Base-by-base conservation (phyloP, 2,113 vertebrate species). In the Festucalex cinctus region DNA sequence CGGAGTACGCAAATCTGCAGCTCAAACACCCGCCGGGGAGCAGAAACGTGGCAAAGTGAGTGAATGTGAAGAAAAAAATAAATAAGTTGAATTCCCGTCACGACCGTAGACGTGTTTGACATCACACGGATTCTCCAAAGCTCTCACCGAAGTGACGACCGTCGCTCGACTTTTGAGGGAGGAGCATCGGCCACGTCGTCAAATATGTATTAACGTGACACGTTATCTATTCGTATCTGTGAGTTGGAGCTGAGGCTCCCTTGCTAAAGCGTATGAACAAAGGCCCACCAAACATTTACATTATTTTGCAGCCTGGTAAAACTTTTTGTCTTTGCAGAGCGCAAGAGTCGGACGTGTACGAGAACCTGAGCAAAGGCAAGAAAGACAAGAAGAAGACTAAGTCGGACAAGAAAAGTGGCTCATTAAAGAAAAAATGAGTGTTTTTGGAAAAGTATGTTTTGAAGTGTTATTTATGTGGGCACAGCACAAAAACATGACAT, bases 1-100 rank as follows among this genome's bases (percentile, higher is more conserved):
- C 92, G 0, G 96, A 98, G 71, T 99, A 99, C 0, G 96, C 95
- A 63, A 99, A 99, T 69, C 92, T 99, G 68, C 91, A 93, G 2
- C 85, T 89, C 0, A 81, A 85, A 37, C 95, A 95, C 0, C 65
- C 69, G 66, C 93, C 92, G 76, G 91, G 86, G 13, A 86, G 84
- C 24, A 92, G 91, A 37, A 95, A 94, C 68, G 85, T 90, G 46
- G 96, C 95, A 74, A 96, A 93, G 97, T 99, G 90, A 95, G 95
- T 89, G 46, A 46, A 43, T 1, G 14, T 14, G 22, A 14, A 6
- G 4, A 4, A 14, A 0, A 28, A 32, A 32, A 8, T 20, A 1
- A 7, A n/a, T n/a, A n/a, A n/a, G n/a, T n/a, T n/a, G n/a, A 6
- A 49, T 19, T 5, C 16, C 17, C 16, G 16, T 46, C 17, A 5